Conservation (phyloP, 2,888 invertebrate species). For the Catocala fraxini region DNA sequence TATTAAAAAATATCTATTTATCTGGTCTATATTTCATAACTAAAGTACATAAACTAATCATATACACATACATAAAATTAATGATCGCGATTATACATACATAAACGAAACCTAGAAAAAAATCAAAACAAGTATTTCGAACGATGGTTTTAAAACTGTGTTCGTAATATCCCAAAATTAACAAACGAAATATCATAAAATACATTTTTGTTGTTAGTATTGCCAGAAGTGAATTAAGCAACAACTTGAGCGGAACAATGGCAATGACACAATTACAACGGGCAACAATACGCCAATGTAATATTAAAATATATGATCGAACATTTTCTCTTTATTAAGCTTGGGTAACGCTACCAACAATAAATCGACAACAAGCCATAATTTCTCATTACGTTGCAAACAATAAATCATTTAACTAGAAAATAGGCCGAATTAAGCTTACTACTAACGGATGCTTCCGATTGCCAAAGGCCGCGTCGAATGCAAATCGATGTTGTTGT, state of each 20-base stretch:
- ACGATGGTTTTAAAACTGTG: no score
- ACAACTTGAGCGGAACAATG: background rate
- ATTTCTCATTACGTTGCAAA: constrained; percentile 49
- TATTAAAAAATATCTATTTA: no score
- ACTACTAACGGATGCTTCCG: constrained; percentile 23
- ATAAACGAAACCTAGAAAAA: no score
- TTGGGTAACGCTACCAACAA: constrained; percentile 20
- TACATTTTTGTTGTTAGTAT: no score
- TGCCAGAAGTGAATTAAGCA: no score
- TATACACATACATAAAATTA: no score
- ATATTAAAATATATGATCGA: constrained; percentile 38
- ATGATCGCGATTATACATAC: no score
- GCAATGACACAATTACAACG: constrained; percentile 27
- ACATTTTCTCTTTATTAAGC: constrained; percentile 30
- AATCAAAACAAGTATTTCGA: no score
- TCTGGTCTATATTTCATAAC: no score
- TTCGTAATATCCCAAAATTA: no score
- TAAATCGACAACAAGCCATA: constrained; percentile 43
- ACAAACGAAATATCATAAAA: no score
- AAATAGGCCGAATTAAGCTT: constrained; percentile 49
- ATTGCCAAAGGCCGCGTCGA: constrained; percentile 20
- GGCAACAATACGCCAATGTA: constrained; percentile 25
- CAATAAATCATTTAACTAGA: constrained; percentile 54
- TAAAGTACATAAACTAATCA: no score
- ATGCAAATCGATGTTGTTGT: constrained; percentile 4